These are phyloP conservation scores for Anthrax anthrax DNA, from an alignment of 2,888 invertebrate genomes.

Conservation along the genomic window DNA sequence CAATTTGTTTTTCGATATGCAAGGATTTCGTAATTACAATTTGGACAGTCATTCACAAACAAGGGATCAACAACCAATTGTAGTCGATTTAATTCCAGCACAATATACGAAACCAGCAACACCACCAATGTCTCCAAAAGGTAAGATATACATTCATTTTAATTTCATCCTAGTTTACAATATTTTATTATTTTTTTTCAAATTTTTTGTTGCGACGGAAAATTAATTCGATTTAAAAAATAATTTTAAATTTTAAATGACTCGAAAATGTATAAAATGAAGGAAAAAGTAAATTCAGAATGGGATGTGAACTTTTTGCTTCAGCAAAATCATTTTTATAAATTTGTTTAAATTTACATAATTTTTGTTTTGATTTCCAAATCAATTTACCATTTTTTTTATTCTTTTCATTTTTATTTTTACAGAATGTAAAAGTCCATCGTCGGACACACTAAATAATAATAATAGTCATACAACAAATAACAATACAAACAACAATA, in stretches of 20 bases:
- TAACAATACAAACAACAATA: conserved; percentile 3
- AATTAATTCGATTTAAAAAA: too few species aligned
- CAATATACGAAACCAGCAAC: conserved; percentile 37
- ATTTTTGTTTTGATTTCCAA: not conserved
- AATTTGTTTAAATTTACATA: too few species aligned
- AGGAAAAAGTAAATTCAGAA: not conserved
- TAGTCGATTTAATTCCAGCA: conserved; percentile 44
- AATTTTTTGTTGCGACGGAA: too few species aligned
- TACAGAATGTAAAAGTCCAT: conserved; percentile 37
- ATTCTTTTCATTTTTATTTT: not conserved
- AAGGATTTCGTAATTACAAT: conserved; percentile 34
- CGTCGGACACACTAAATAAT: conserved; percentile 23
- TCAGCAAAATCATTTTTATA: too few species aligned
- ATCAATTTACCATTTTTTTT: not conserved
- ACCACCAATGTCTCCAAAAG: conserved; percentile 41
- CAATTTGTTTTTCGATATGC: conserved; percentile 20
- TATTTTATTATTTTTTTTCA: too few species aligned
- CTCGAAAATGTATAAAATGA: too few species aligned
- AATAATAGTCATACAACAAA: conserved; percentile 20
- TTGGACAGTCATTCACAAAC: conserved; percentile 22
- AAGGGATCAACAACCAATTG: conserved; percentile 36
- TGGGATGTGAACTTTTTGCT: too few species aligned
- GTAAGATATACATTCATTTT: too few species aligned
- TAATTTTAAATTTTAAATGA: too few species aligned
- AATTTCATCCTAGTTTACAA: too few species aligned